phyloP scores from a whole-genome alignment of 2,797 vertebrate genomes.

The Myotis findleyi region DNA sequence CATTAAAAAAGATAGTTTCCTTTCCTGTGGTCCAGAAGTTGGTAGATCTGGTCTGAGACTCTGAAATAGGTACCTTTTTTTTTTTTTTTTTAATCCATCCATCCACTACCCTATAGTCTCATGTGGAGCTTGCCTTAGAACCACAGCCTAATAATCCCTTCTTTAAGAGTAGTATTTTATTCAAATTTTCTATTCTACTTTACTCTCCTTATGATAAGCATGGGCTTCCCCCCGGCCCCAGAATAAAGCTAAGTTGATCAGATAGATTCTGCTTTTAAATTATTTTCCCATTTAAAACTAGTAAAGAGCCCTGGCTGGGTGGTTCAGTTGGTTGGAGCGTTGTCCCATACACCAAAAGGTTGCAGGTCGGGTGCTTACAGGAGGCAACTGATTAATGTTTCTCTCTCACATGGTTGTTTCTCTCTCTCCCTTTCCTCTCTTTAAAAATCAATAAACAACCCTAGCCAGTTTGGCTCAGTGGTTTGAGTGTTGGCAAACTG shows the following conservation, averaged over 20 bases:
- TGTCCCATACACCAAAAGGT: too few species aligned
- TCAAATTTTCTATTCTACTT: neutral
- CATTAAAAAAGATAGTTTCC: neutral
- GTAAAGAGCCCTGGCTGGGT: too few species aligned
- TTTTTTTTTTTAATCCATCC: neutral
- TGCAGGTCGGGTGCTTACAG: too few species aligned
- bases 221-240: neutral
- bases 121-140: neutral
- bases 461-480: too few species aligned
- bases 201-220: neutral
- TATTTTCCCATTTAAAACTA: neutral
- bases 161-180: conserved; percentile 7
- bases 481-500: too few species aligned
- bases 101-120: neutral
- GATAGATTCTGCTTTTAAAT: conserved; percentile 16
- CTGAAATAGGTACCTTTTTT: neutral
- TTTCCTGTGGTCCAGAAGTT: conserved; percentile 2
- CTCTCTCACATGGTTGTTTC: too few species aligned
- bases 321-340: too few species aligned
- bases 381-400: too few species aligned
- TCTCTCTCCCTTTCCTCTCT: too few species aligned
- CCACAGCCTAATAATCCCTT: neutral
- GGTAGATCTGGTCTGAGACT: neutral
- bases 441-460: too few species aligned
- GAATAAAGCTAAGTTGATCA: neutral